Conservation (phyloP, 2,113 vertebrate species). For the Spilogale gracilis region DNA sequence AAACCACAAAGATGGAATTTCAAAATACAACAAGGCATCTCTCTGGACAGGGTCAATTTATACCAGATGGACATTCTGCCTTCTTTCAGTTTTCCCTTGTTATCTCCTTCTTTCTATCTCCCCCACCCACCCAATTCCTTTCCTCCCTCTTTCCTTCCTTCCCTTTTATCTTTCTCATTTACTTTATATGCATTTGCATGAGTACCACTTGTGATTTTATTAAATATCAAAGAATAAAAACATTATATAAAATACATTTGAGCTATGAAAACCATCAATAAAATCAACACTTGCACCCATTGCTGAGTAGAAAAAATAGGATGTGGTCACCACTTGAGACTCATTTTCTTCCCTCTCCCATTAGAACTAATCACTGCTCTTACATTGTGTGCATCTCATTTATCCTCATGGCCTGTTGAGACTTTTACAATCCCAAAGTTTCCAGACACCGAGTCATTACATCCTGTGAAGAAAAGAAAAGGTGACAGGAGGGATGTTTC, state of each 20-base stretch:
- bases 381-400: background rate
- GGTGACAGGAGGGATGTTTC: background rate
- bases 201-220: background rate
- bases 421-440: background rate
- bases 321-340: background rate
- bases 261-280: background rate
- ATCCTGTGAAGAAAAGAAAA: background rate
- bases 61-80: background rate
- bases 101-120: background rate
- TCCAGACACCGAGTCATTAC: background rate
- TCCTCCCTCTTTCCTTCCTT: background rate
- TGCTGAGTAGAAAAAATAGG: background rate
- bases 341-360: background rate
- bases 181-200: background rate
- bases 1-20: background rate
- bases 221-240: constrained; percentile 6
- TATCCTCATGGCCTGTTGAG: background rate
- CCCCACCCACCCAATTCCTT: background rate
- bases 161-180: background rate
- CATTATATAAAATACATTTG: background rate
- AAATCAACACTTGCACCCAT: background rate
- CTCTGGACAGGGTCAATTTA: background rate
- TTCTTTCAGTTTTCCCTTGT: background rate
- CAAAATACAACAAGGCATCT: background rate
- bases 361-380: background rate